Conservation (phyloP, 2,797 vertebrate genomes). For the Emys orbicularis region DNA sequence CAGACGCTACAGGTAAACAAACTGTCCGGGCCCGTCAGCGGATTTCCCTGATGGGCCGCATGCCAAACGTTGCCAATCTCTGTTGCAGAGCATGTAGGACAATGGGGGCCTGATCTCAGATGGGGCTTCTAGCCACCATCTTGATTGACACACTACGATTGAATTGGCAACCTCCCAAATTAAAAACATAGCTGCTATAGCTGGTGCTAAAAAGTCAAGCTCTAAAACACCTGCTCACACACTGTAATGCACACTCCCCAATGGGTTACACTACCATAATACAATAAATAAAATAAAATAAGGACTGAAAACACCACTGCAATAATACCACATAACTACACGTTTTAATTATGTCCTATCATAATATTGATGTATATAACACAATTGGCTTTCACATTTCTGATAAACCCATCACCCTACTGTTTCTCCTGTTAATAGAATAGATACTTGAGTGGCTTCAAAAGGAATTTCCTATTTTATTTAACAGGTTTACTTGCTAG, state of each 20-base stretch:
- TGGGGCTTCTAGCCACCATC: neutral
- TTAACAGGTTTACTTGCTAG: slow-evolving; percentile 26
- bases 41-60: too few species aligned
- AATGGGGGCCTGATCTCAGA: neutral
- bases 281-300: neutral
- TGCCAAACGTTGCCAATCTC: too few species aligned
- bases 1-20: too few species aligned
- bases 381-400: neutral
- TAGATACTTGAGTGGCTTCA: neutral
- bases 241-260: neutral
- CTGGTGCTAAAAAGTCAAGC: neutral
- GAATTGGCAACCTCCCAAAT: neutral
- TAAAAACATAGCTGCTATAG: neutral
- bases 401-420: neutral
- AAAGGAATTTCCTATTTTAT: neutral
- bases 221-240: neutral
- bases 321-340: neutral
- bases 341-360: neutral
- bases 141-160: neutral
- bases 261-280: neutral
- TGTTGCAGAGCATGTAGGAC: neutral
- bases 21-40: fast-evolving
- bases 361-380: neutral
- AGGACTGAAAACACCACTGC: neutral
- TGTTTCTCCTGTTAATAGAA: neutral